Conservation (phyloP, 2,888 invertebrate genomes). For the Alcis repandata region DNA sequence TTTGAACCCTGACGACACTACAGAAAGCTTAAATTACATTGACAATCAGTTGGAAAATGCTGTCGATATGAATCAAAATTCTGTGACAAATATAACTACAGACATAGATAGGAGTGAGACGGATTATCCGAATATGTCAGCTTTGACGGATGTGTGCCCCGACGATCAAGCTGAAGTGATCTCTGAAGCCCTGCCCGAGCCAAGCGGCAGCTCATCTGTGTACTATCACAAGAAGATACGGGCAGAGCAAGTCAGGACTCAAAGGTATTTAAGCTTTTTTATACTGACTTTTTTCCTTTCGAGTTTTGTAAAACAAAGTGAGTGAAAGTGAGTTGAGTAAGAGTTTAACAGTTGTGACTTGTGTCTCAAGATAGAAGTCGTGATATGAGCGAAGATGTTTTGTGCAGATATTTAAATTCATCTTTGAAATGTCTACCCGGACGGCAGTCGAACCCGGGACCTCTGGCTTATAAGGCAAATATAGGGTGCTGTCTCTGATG, state of each 20-base stretch:
- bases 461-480: too few species aligned
- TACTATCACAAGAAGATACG: conserved; percentile 69
- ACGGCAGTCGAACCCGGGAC: too few species aligned
- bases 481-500: too few species aligned
- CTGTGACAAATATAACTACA: background rate
- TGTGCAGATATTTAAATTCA: too few species aligned
- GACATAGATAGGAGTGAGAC: conserved; percentile 1
- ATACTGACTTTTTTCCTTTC: background rate
- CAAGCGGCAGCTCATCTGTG: conserved; percentile 38
- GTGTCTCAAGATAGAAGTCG: too few species aligned
- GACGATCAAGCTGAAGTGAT: conserved; percentile 23
- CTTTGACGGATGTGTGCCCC: conserved; percentile 39
- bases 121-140: conserved; percentile 40
- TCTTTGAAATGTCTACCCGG: too few species aligned
- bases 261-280: conserved; percentile 22
- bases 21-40: background rate
- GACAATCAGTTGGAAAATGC: background rate
- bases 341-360: too few species aligned
- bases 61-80: background rate
- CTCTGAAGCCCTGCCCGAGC: conserved; percentile 1
- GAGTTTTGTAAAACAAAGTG: too few species aligned
- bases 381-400: too few species aligned
- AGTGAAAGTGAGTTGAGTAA: too few species aligned
- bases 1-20: background rate
- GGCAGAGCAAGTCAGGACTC: conserved; percentile 56